Evolutionary conservation across 1,140 invertebrate species (phyloP).

Genomic region (Cotesia typhae): DNA sequence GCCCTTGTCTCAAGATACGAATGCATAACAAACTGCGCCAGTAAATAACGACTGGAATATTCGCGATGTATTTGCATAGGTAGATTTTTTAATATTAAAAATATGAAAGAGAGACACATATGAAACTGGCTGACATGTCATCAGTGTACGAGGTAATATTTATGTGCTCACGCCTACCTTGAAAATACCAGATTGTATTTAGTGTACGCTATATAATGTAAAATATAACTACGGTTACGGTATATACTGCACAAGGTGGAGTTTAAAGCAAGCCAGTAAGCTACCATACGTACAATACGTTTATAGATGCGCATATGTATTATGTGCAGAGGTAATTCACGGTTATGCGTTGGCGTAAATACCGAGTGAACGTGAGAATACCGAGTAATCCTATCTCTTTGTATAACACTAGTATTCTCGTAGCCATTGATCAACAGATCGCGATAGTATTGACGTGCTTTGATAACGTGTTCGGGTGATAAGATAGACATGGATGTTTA

Average conservation of each 20-base stretch:
- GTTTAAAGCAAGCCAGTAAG: neutral
- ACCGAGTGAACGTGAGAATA: slow-evolving; percentile 27
- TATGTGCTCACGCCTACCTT: slow-evolving; percentile 10
- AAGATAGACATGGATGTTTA: slow-evolving; percentile 18
- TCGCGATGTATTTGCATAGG: neutral
- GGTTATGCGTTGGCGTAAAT: slow-evolving; percentile 21
- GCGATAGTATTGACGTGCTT: slow-evolving; percentile 19
- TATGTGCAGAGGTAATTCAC: slow-evolving; percentile 14
- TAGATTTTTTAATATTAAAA: too few species aligned
- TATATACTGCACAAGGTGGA: neutral
- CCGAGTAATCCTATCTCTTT: slow-evolving; percentile 25
- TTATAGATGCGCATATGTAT: neutral
- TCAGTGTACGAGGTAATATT: slow-evolving; percentile 14
- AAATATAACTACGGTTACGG: neutral
- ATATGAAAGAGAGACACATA: slow-evolving; percentile 1
- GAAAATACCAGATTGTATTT: slow-evolving; percentile 1
- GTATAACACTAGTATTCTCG: slow-evolving; percentile 11
- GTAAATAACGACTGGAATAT: slow-evolving; percentile 4
- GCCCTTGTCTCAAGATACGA: too few species aligned
- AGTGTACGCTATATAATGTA: neutral
- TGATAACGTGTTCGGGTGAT: slow-evolving; percentile 9
- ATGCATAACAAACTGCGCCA: too few species aligned
- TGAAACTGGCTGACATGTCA: too few species aligned
- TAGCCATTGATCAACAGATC: slow-evolving; percentile 20
- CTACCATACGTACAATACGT: neutral